Conservation (phyloP, 1,140 invertebrate genomes). For the Drosophila parabipectinata region DNA sequence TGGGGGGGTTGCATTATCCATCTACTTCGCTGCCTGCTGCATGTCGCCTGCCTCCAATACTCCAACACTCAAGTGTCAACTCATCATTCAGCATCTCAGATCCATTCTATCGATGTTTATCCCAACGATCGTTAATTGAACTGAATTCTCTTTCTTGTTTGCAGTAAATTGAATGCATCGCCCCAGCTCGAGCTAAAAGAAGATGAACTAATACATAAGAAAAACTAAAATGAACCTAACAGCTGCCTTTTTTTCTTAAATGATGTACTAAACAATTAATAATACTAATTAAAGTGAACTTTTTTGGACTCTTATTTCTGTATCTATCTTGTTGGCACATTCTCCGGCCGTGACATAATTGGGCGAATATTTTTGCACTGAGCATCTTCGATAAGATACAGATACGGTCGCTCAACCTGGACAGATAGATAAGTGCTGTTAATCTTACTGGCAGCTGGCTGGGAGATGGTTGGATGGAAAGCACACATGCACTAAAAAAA, state of each 20-base stretch:
- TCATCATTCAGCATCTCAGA: slow-evolving; percentile 48
- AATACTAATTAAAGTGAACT: slow-evolving; percentile 68
- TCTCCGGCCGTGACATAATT: slow-evolving; percentile 69
- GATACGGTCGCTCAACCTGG: slow-evolving; percentile 24
- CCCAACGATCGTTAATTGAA: slow-evolving; percentile 56
- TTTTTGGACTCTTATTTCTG: slow-evolving; percentile 17
- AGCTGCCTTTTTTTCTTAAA: slow-evolving; percentile 30
- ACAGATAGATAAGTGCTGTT: slow-evolving; percentile 54
- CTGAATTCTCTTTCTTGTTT: slow-evolving; percentile 71
- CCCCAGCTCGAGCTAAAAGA: slow-evolving; percentile 31
- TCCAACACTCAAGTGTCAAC: slow-evolving; percentile 46
- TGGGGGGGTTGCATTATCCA: slow-evolving; percentile 47
- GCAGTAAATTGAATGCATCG: slow-evolving; percentile 69
- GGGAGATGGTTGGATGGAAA: slow-evolving; percentile 3
- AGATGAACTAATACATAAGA: slow-evolving; percentile 46
- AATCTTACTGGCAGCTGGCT: slow-evolving; percentile 62
- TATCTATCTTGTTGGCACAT: slow-evolving; percentile 44
- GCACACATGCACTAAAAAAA: slow-evolving; percentile 12
- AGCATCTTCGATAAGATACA: slow-evolving; percentile 65
- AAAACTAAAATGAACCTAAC: slow-evolving; percentile 39
- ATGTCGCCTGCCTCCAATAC: slow-evolving; percentile 32
- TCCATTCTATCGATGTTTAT: slow-evolving; percentile 32
- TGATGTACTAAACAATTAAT: slow-evolving; percentile 56
- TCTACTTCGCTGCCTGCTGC: slow-evolving; percentile 35
- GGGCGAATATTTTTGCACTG: slow-evolving; percentile 67